phyloP scores from a whole-genome alignment of 2,113 vertebrate genomes.

The Macaca fascicularis region T2T-MFA8v1.1 NC_088385.1:105227001-105227500 shows the following conservation, averaged over 20 bases:
- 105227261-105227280: not conserved
- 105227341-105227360: not conserved
- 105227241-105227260: not conserved
- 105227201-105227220: slow-evolving; percentile 3
- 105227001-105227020: slow-evolving; percentile 44
- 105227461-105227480: slow-evolving; percentile 19
- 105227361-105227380: not conserved
- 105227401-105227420: not conserved
- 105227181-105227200: not conserved
- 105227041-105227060: slow-evolving; percentile 59
- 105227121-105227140: not conserved
- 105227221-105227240: not conserved
- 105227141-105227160: not conserved
- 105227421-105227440: slow-evolving; percentile 36
- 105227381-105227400: not conserved
- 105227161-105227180: not conserved
- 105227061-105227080: slow-evolving; percentile 56
- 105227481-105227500: slow-evolving; percentile 35
- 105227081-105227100: not conserved
- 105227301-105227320: not conserved
- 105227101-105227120: not conserved
- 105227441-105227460: slow-evolving; percentile 38
- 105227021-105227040: slow-evolving; percentile 62
- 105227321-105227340: not conserved
- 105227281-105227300: not conserved